Percentiles rank a stretch among this genome's conserved stretches.
phyloP scores from a whole-genome alignment of 1,140 invertebrate species.

The Harpegnathos saltator region DNA sequence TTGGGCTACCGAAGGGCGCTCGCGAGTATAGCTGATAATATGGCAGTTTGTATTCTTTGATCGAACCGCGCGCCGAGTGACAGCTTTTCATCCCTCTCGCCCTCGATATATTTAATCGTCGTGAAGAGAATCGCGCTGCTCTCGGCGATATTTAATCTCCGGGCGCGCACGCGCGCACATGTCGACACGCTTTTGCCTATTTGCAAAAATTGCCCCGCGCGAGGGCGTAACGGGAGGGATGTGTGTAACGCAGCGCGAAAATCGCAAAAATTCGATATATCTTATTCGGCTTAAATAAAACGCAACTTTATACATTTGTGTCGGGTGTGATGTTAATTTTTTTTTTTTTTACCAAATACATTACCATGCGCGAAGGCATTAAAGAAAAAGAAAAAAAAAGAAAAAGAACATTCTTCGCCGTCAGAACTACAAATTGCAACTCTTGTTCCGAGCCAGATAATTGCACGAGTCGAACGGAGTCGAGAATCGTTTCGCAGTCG shows the following conservation, averaged over 20 bases:
- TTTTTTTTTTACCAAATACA: no score
- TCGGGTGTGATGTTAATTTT: no score
- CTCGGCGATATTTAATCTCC: not conserved
- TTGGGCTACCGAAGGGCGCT: not conserved
- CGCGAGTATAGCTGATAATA: slow-evolving; percentile 33
- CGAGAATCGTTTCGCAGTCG: not conserved
- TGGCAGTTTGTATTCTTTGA: slow-evolving; percentile 48
- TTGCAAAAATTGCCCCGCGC: not conserved
- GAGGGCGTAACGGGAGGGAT: not conserved
- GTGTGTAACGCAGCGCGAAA: not conserved
- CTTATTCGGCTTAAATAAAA: not conserved
- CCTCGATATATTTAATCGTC: slow-evolving; percentile 39
- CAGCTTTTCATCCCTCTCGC: slow-evolving; percentile 23
- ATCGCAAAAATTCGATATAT: not conserved
- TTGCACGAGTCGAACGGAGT: no score
- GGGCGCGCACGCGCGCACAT: no score
- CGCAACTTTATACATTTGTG: no score
- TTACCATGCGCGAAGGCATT: no score
- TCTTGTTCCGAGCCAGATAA: no score
- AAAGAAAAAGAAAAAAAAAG: no score
- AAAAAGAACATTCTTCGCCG: no score
- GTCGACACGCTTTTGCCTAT: not conserved
- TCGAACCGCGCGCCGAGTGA: slow-evolving; percentile 24
- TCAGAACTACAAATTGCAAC: no score
- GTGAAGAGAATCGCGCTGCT: slow-evolving; percentile 11